Base-by-base conservation (phyloP, 1,140 invertebrate species). In the Heliconius congener region DNA sequence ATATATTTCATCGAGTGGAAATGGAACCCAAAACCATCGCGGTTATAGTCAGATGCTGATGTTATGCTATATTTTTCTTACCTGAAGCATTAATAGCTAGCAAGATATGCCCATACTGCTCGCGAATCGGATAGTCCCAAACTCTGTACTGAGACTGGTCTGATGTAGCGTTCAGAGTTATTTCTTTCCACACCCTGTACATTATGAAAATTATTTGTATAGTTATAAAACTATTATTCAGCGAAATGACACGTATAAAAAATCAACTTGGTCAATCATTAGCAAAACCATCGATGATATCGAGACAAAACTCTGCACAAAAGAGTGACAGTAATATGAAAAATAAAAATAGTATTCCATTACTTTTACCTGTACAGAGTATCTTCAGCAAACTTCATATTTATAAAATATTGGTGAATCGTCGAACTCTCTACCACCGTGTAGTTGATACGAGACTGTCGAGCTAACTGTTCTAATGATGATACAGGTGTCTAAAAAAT, bases 51-150 rank as follows among this genome's bases (percentile, higher is more conserved):
- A 52, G 50, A 19, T 19, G 18, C 50, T 52, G 11, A 37, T 46
- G 50, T 16, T 19, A 19, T 52, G 18, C 4, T 52, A 57, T 13
- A 66, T 13, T 27, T 66, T 13, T 66, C 34, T 82, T 85, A 84
- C 96, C 96, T 2, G 97, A 97, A 81, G 96, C 96, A 74, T 97
- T 96, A 71, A 99, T 98, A 30, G 98, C 97, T 55, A 97, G 93
- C 46, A 98, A 93, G 82, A 99, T 98, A 82, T 98, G 97, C 3
- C 97, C 97, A 85, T 98, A 99, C 91, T 98, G 97, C 91, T 98
- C 98, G 83, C 97, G 97, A 71, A 99, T 97, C 1, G 98, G 98
- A 93, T 99, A 99, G 87, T 99, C 98, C 98, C 98, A 99, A 1
- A 99, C 98, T 50, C 98, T 94, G 84, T 97, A 98, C 84, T 97